Base-by-base conservation (phyloP, 2,888 invertebrate genomes). In the Bellardia pandia region DNA sequence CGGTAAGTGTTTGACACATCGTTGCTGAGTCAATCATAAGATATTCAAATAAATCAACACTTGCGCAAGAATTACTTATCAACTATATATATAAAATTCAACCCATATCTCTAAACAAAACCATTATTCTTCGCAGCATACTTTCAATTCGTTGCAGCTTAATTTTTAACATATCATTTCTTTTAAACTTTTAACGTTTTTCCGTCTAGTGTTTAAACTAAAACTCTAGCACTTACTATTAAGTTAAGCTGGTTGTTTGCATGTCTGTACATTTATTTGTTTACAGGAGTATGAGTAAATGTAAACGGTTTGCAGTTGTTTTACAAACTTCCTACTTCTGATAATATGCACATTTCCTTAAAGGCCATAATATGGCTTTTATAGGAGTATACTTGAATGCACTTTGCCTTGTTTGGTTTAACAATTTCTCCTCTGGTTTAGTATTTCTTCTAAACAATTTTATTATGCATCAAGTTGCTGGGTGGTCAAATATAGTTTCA, bases 281-380 rank as follows among this genome's bases (percentile, higher is more conserved):
- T 14, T 62, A 16, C 53, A 16, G 16, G 37, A 8, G 7, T 51
- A 23, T 66, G 7, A 40, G 11, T 56, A 23, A 56, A 72, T 82
- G 75, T 40, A 60, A 42, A 48, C 48, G 68, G 62, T 16, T 75
- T 53, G 48, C 51, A 84, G 58, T 86, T 85, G 75, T 74, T 69
- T 79, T 81, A 75, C 48, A 78, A 69, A 88, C 60, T 80, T 80
- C 71, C 69, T 40, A 33, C 71, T 77, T 62, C 60, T 76, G 72
- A 80, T 80, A 84, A 86, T 68, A 72, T 77, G 79, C 68, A 60
- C 66, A 84, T 84, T 86, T 87, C 78, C 81, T 78, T 78, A 75
- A 75, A 78, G 56, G 62, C 64, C 64, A 66, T 78, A 78, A 82
- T 71, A 79, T 74, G 60, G 30, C 77, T 74, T 80, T 86, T 81